Evolutionary conservation across 2,888 invertebrate genomes (phyloP).

Genomic region (Phortica magna): DNA sequence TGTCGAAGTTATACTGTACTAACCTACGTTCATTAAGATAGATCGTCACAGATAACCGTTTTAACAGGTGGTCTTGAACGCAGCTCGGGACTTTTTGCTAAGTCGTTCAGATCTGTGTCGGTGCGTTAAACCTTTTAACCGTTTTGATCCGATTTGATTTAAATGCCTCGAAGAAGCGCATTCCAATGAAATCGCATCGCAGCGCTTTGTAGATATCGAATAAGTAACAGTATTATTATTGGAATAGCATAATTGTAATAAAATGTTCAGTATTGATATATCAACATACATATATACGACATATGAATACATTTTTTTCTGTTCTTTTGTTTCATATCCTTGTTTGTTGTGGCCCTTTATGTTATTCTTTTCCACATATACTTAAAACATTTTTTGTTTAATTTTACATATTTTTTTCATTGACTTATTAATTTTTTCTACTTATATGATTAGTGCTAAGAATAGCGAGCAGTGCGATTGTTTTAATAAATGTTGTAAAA

Average conservation of each 20-base stretch:
- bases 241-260: background rate
- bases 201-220: background rate
- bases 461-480: constrained; percentile 9
- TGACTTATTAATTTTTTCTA: background rate
- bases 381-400: background rate
- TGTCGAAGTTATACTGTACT: background rate
- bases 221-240: background rate
- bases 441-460: constrained; percentile 3
- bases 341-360: background rate
- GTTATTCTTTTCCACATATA: background rate
- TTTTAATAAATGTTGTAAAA: constrained; percentile 33
- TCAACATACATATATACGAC: background rate
- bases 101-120: background rate
- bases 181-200: background rate
- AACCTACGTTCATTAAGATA: background rate
- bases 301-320: too few relatives aligned
- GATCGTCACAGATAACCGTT: background rate
- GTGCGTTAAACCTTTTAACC: background rate
- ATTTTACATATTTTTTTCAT: background rate
- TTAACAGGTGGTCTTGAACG: background rate
- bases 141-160: background rate
- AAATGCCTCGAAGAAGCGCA: background rate
- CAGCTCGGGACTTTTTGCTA: background rate
- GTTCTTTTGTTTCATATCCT: background rate
- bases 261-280: background rate